phyloP scores from a whole-genome alignment of 53 echinoderm and acorn worm species.

The Luidia sarsii region DNA sequence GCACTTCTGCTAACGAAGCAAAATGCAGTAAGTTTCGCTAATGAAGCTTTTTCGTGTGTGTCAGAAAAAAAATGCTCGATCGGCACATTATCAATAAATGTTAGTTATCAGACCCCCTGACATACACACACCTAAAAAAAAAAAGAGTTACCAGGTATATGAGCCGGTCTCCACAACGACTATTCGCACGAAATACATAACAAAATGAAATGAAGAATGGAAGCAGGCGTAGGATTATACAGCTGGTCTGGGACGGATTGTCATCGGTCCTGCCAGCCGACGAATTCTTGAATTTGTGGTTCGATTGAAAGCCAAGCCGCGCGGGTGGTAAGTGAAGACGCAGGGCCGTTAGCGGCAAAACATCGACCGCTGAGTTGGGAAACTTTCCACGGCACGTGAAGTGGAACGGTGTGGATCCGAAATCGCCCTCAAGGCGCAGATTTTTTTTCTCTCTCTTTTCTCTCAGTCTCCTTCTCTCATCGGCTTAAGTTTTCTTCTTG shows the following conservation, averaged over 20 bases:
- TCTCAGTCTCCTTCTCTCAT: neutral
- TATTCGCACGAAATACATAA: conserved; percentile 17
- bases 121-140: neutral
- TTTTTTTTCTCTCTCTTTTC: no score
- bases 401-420: conserved; percentile 43
- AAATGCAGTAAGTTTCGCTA: no score
- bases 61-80: no score
- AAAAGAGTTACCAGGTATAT: conserved; percentile 9
- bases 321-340: conserved; percentile 46
- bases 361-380: conserved; percentile 57
- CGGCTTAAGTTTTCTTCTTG: conserved; percentile 29
- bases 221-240: conserved; percentile 29
- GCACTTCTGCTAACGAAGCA: no score
- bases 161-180: conserved; percentile 12
- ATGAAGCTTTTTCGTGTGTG: no score
- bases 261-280: conserved; percentile 17
- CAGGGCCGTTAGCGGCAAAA: conserved; percentile 31
- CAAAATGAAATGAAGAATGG: neutral
- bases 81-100: no score
- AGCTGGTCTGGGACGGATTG: conserved; percentile 45
- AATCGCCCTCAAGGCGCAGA: conserved; percentile 8
- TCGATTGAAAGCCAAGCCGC: conserved; percentile 50
- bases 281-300: conserved; percentile 34
- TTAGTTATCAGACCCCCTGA: no score
- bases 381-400: conserved; percentile 54